Base-by-base conservation (phyloP, 2,888 invertebrate species). In the Meiosimyza platycephala region DNA sequence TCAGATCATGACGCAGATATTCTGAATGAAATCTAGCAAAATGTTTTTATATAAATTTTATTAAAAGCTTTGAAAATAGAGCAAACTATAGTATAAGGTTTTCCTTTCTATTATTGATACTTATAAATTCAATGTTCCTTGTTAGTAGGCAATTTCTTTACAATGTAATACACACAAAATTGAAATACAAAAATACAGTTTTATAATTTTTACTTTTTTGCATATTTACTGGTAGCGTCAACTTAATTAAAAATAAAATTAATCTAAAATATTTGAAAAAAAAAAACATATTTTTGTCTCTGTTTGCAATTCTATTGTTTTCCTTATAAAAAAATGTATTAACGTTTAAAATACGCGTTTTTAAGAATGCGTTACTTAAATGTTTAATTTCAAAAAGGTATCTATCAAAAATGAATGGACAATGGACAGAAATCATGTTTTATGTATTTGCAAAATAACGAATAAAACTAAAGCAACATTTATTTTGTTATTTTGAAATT, bases 141-240 rank as follows among this genome's bases (percentile, higher is more conserved):
- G 55, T 16, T 9, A 40, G 40, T 40, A 40, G 40, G 40, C 40
- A 40, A 40, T 40, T 40, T 4, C 9, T 40, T 40, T 40, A 40
- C 55, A 55, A 55, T 55, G 22, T 22, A 15, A 55, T 55, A 12
- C 15, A 5, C 55, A 55, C 22, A 11, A 16, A n/a, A 11, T 22
- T 40, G 62, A 22, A n/a, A n/a, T 62, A 62, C 47, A 62, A 62
- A 62, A 62, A 62, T 62, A 62, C 33, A 28, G 28, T 40, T 62
- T 22, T 54, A 54, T 54, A n/a, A 6, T 1, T 54, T 18, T 54
- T 54, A 54, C 18, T 54, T 7, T 13, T 11, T 18, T n/a, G 22
- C 16, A n/a, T 55, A 55, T 13, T 55, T 55, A 12, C 3, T 57
- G 11, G 16, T 18, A 13, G 57, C 28, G 22, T 57, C 57, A 18